Evolutionary conservation across 2,888 invertebrate species (phyloP), one percentile per base, ranked within the genome.

Genomic region (Clanis bilineata): DNA sequence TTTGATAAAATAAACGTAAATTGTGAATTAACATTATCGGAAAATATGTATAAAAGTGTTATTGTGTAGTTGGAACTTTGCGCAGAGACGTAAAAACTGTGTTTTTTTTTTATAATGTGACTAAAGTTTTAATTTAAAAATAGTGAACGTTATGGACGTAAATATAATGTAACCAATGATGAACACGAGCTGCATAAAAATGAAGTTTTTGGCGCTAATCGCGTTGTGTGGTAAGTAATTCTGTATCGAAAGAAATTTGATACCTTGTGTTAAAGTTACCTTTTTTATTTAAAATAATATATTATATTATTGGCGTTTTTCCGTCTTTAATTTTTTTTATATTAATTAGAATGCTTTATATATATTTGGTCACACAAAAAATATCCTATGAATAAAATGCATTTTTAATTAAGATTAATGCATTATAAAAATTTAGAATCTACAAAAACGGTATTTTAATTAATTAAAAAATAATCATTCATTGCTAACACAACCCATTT

Each of bases 211-310:
- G 64, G 74, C 80, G 60, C 65, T 91, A 45, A 80, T 90, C 70
- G 79, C 85, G 58, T 77, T 90, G 57, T 90, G 86, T 75, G 90
- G 91, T 90, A 76, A 89, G 90, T 88, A 22, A 44, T 22, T 22
- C 12, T 12, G 3, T 25, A 25, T 25, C 25, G 25, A 4, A 25
- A n/a, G n/a, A n/a, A n/a, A n/a, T n/a, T n/a, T n/a, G n/a, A n/a
- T n/a, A n/a, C n/a, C n/a, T n/a, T n/a, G n/a, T n/a, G n/a, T 44
- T 22, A 44, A 44, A 22, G 21, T 22, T 44, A 36, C 3, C 12
- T 36, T n/a, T n/a, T n/a, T n/a, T n/a, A n/a, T n/a, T n/a, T n/a
- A n/a, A n/a, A n/a, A n/a, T n/a, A n/a, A n/a, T n/a, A n/a, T n/a
- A n/a, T n/a, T n/a, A n/a, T n/a, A n/a, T n/a, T n/a, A n/a, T n/a